Evolutionary conservation across 2,113 vertebrate genomes (phyloP).

Genomic region (Ammodytes marinus): DNA sequence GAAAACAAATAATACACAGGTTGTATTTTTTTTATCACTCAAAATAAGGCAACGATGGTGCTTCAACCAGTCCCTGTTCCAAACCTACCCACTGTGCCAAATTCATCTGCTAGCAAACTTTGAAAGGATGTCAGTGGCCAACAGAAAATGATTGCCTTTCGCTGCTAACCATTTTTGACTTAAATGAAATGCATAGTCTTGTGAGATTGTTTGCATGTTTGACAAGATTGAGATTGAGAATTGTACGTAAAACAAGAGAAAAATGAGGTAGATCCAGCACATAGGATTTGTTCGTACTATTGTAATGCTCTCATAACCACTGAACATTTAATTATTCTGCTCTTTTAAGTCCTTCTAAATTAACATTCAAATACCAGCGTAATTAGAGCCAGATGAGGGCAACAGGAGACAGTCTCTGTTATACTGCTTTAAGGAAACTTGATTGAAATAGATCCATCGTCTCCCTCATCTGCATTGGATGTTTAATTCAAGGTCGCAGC

Average conservation of each 20-base stretch:
- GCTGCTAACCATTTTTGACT: not conserved
- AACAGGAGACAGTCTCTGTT: conserved; percentile 18
- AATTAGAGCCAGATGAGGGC: conserved; percentile 35
- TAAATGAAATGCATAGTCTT: not conserved
- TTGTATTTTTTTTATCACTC: not conserved
- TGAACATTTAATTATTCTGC: conserved; percentile 28
- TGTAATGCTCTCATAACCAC: not conserved
- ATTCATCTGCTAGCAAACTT: not conserved
- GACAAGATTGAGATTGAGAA: not conserved
- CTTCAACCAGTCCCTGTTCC: not conserved
- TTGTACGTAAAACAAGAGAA: too few species aligned
- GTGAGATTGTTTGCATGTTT: not conserved
- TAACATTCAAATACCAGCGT: conserved; percentile 25
- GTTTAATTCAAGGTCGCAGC: conserved; percentile 80
- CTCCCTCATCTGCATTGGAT: conserved; percentile 67
- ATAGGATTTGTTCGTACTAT: not conserved
- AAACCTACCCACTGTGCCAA: not conserved
- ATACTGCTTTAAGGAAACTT: conserved; percentile 39
- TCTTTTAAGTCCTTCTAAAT: conserved; percentile 38
- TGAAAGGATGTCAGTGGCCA: not conserved
- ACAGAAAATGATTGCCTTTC: not conserved
- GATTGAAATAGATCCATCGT: conserved; percentile 57
- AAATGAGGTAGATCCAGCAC: not conserved
- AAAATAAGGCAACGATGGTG: not conserved
- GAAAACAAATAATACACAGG: not conserved